Percentiles rank a stretch among this genome's conserved stretches.
phyloP scores from a whole-genome alignment of 2,113 vertebrate species.

The Corythornis cristatus region DNA sequence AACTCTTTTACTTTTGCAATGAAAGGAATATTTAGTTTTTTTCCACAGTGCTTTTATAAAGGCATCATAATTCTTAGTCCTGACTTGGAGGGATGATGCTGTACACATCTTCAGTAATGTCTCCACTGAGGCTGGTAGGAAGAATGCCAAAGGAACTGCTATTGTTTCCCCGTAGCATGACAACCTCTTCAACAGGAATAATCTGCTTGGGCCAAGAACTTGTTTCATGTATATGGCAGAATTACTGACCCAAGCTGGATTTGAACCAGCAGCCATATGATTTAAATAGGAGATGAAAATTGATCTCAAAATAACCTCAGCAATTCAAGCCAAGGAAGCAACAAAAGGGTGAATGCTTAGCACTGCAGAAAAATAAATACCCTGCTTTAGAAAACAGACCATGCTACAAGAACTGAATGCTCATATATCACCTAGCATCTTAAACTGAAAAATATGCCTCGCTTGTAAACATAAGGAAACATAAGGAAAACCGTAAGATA shows the following conservation, averaged over 20 bases:
- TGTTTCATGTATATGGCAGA: slow-evolving; percentile 4
- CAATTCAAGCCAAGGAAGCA: not conserved
- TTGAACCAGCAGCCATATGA: slow-evolving; percentile 21
- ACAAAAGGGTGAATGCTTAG: slow-evolving; percentile 3
- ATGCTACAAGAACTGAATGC: not conserved
- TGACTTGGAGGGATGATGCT: not conserved
- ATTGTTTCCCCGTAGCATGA: not conserved
- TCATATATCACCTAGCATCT: not conserved
- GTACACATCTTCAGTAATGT: not conserved
- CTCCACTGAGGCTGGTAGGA: not conserved
- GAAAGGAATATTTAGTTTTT: not conserved
- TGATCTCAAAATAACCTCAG: slow-evolving; percentile 40
- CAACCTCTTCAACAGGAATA: slow-evolving; percentile 16
- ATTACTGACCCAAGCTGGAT: slow-evolving; percentile 37
- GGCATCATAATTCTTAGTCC: not conserved
- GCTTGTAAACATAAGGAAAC: not conserved
- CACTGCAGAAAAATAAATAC: slow-evolving; percentile 32
- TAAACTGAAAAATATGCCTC: not conserved
- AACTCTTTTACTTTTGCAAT: not conserved
- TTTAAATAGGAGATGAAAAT: slow-evolving; percentile 44
- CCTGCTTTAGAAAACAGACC: slow-evolving; percentile 2
- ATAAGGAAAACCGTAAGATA: not conserved
- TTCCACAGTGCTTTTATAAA: not conserved
- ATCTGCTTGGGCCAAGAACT: not conserved
- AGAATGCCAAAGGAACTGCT: not conserved